Conservation (phyloP, 2,888 invertebrate species). For the Mylabris sibirica region DNA sequence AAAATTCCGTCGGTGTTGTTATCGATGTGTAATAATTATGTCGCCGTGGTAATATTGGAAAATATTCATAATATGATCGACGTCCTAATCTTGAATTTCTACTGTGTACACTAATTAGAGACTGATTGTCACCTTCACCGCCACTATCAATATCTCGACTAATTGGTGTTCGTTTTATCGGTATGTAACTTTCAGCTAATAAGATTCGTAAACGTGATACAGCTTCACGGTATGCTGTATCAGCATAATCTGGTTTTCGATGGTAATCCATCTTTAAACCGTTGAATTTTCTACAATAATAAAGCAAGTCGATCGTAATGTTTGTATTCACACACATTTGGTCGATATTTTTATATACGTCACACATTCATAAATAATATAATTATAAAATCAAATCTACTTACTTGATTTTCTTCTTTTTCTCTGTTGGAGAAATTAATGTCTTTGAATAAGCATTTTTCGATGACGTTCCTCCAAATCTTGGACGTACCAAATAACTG, state of each 20-base stretch:
- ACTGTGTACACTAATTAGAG: slow-evolving; percentile 59
- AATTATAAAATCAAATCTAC: slow-evolving; percentile 31
- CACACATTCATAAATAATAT: background rate
- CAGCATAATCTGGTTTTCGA: slow-evolving; percentile 79
- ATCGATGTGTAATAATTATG: slow-evolving; percentile 45
- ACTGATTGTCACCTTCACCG: slow-evolving; percentile 68
- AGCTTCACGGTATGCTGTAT: slow-evolving; percentile 84
- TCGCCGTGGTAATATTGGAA: slow-evolving; percentile 41
- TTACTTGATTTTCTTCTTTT: slow-evolving; percentile 58
- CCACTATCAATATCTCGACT: slow-evolving; percentile 63
- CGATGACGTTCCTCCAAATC: slow-evolving; percentile 51
- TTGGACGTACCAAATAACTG: slow-evolving; percentile 56
- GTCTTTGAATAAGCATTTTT: slow-evolving; percentile 50
- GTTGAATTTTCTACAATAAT: slow-evolving; percentile 51
- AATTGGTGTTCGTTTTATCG: slow-evolving; percentile 60
- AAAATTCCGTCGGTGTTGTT: slow-evolving; percentile 18
- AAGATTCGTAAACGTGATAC: slow-evolving; percentile 80
- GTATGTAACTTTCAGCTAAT: slow-evolving; percentile 77
- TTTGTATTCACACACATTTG: slow-evolving; percentile 25
- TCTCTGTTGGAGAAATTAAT: slow-evolving; percentile 51
- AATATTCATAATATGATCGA: slow-evolving; percentile 41
- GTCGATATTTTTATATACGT: slow-evolving; percentile 19
- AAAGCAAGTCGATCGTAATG: slow-evolving; percentile 15
- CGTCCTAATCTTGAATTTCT: slow-evolving; percentile 44
- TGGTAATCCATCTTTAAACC: slow-evolving; percentile 63